phyloP scores from a whole-genome alignment of 2,797 vertebrate genomes.

The Rhinella marina region DNA sequence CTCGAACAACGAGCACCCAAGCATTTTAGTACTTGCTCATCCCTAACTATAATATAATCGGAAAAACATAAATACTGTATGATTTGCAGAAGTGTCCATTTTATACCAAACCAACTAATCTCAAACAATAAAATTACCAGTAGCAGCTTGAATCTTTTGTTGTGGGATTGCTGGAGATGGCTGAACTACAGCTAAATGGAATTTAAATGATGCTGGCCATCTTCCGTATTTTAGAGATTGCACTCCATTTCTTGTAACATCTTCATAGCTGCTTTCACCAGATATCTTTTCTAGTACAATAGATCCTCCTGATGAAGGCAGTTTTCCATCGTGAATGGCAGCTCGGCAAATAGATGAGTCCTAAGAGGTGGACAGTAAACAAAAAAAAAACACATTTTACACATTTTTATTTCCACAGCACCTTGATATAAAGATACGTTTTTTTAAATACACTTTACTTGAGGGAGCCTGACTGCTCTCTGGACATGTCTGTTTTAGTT shows the following conservation, averaged over 20 bases:
- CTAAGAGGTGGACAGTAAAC: not conserved
- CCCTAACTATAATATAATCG: no score
- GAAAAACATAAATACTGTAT: not conserved
- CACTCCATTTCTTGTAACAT: constrained; percentile 13
- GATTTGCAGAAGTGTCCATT: not conserved
- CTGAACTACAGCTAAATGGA: not conserved
- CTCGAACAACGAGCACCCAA: no score
- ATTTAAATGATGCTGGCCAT: constrained; percentile 24
- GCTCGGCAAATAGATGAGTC: constrained; percentile 32
- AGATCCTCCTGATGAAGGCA: not conserved
- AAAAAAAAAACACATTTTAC: no score
- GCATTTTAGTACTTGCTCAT: no score
- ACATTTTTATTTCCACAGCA: not conserved
- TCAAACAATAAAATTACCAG: not conserved
- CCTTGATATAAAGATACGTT: not conserved
- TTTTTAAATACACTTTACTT: no score
- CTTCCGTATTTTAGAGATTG: constrained; percentile 3
- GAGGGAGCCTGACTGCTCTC: no score
- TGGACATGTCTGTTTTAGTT: no score
- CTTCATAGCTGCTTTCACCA: not conserved
- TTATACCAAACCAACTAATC: not conserved
- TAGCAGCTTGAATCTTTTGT: not conserved
- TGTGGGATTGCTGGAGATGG: not conserved
- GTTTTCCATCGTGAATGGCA: not conserved
- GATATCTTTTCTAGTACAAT: not conserved